These are phyloP conservation scores for Littorina saxatilis DNA, from an alignment of 1,140 invertebrate genomes.

Conservation along the genomic window DNA sequence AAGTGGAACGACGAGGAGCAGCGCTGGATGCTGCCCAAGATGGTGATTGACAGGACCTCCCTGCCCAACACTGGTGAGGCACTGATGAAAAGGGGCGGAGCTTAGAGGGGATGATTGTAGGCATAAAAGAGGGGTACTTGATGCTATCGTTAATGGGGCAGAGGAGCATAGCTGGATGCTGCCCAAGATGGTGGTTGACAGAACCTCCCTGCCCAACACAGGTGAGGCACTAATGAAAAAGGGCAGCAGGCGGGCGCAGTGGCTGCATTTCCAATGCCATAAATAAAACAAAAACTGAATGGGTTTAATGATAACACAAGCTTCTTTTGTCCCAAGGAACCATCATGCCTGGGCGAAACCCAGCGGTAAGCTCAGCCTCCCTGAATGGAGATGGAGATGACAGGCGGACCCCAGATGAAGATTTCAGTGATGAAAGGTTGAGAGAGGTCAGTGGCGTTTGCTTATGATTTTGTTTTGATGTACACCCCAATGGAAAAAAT, in stretches of 20 bases:
- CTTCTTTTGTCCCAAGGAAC: slow-evolving; percentile 7
- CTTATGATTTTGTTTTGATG: no score
- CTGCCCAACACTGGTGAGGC: slow-evolving; percentile 79
- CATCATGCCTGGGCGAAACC: slow-evolving; percentile 66
- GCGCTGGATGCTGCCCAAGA: slow-evolving; percentile 85
- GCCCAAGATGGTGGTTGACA: slow-evolving; percentile 81
- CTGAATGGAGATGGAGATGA: slow-evolving; percentile 68
- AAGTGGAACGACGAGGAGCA: slow-evolving; percentile 87
- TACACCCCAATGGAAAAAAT: no score
- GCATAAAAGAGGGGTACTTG: background rate
- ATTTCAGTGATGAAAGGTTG: slow-evolving; percentile 71
- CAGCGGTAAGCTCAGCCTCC: slow-evolving; percentile 70
- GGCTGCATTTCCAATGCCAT: no score
- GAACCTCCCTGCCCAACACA: slow-evolving; percentile 82
- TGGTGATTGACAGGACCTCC: slow-evolving; percentile 81
- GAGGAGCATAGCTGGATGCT: slow-evolving; percentile 85
- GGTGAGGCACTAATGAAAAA: slow-evolving; percentile 39
- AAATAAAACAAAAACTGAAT: no score
- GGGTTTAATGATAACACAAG: background rate
- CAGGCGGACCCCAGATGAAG: slow-evolving; percentile 45
- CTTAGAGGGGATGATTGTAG: background rate
- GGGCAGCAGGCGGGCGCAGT: background rate
- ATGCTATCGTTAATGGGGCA: background rate
- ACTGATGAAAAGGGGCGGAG: no score
- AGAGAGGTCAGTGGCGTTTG: slow-evolving; percentile 71